Evolutionary conservation across 2,888 invertebrate genomes (phyloP).

Genomic region (Isoperla grammatica): DNA sequence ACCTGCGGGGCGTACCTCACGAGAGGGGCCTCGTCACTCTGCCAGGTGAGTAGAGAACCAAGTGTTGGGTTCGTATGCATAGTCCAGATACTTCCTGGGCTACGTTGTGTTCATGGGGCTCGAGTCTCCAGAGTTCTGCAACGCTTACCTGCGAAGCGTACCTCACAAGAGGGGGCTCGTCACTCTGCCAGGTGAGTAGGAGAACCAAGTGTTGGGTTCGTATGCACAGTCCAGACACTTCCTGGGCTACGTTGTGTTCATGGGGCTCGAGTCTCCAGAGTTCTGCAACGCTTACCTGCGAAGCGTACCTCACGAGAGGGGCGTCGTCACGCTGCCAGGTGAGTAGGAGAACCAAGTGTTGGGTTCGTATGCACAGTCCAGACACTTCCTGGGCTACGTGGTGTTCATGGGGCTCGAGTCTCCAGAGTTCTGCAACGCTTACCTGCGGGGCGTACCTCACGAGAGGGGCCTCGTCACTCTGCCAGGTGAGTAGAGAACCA

Average conservation of each 20-base stretch:
- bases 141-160: constrained; percentile 73
- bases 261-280: constrained; percentile 90
- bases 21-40: constrained; percentile 66
- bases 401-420: constrained; percentile 95
- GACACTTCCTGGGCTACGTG: no score
- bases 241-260: no score
- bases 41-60: no score
- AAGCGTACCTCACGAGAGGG: constrained; percentile 59
- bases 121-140: constrained; percentile 94
- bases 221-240: no score
- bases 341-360: no score
- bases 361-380: no score
- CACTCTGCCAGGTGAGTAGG: constrained; percentile 57
- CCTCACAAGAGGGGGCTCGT: constrained; percentile 67
- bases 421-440: constrained; percentile 90
- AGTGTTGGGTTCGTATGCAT: no score
- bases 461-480: constrained; percentile 66
- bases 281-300: constrained; percentile 94
- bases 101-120: constrained; percentile 93
- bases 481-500: no score
- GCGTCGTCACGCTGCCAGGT: constrained; percentile 64
- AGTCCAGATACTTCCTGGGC: no score
- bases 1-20: constrained; percentile 67
- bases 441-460: constrained; percentile 67
- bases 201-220: no score